A percentile compares a stretch with the other conserved stretches of the same genome.
Conservation (phyloP, 2,888 invertebrate species). For the Orchestes rusci region DNA sequence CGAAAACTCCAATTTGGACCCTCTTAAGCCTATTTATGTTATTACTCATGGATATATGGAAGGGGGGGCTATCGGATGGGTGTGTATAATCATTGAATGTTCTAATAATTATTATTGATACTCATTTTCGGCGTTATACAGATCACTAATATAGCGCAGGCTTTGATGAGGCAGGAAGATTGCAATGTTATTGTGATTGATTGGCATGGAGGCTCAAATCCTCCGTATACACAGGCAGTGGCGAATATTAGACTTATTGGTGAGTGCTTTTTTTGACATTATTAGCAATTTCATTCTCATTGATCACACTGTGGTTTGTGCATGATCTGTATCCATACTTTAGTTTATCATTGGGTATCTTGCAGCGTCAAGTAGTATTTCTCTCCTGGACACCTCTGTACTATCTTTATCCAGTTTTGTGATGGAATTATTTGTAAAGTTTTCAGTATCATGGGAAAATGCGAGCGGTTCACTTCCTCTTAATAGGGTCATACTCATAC, state of each 20-base stretch:
- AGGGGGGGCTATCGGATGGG: slow-evolving; percentile 74
- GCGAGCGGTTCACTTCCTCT: too few species aligned
- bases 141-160: slow-evolving; percentile 63
- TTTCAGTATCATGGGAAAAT: too few species aligned
- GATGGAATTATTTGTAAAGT: too few species aligned
- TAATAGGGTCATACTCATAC: too few species aligned
- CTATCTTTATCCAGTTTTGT: too few species aligned
- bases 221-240: slow-evolving; percentile 87
- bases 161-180: slow-evolving; percentile 62
- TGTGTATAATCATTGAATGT: slow-evolving; percentile 39
- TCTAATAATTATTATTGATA: too few species aligned
- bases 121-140: too few species aligned
- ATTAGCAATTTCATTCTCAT: background rate
- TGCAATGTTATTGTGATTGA: slow-evolving; percentile 75
- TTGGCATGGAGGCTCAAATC: slow-evolving; percentile 80
- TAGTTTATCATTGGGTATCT: too few species aligned
- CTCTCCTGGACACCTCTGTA: too few species aligned
- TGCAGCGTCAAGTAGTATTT: too few species aligned
- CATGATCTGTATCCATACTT: too few species aligned
- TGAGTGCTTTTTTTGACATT: background rate
- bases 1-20: slow-evolving; percentile 54
- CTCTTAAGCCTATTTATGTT: slow-evolving; percentile 60
- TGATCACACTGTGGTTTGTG: too few species aligned
- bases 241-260: slow-evolving; percentile 85
- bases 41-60: slow-evolving; percentile 85